Base-by-base conservation (phyloP, 2,797 vertebrate species). In the Acanthurus leucopareius region DNA sequence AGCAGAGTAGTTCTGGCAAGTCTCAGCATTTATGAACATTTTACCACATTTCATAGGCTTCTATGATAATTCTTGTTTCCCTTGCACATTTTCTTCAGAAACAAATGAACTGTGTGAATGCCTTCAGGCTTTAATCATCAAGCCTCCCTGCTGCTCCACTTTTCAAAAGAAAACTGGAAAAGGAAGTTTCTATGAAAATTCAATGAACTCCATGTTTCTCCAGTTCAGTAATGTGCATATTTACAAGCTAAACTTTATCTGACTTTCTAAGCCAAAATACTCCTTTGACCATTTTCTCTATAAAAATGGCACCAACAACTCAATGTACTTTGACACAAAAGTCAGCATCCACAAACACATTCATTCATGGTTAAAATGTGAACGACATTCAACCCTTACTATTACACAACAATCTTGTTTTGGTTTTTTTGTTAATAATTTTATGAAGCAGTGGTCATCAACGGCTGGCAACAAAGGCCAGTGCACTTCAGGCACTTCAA, bases 51-150 rank as follows among this genome's bases (percentile, higher is more conserved):
- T 32, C 44, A 62, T 25, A 16, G 32, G 32, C 32, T 35, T 35
- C 32, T 16, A 8, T 40, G 44, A 51, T 45, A 75, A 64, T n/a
- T 38, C 10, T 19, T 67, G 16, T 70, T 63, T 70, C 48, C 67
- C 10, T 49, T 71, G 22, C 61, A 44, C 8, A 22, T n/a, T 20
- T 53, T 14, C n/a, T 25, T 56, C 32, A 40, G 51, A 67, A 5
- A 59, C 38, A 71, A 64, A 72, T 60, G 62, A 4, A 28, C 10
- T 47, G 47, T 45, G 22, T 11, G 19, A 45, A 72, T 8, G 51
- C 66, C 51, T 66, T 20, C 3, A 19, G 44, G 72, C 51, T 49
- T 56, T 38, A 13, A 78, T 49, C 83, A 78, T 7, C 22, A 57
- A 44, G 42, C n/a, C 48, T 57, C 44, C 44, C 7, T 1, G 9